Percentiles rank a stretch among this genome's conserved stretches.
phyloP scores from a whole-genome alignment of 2,113 vertebrate species.

The Larimichthys polyactis region DNA sequence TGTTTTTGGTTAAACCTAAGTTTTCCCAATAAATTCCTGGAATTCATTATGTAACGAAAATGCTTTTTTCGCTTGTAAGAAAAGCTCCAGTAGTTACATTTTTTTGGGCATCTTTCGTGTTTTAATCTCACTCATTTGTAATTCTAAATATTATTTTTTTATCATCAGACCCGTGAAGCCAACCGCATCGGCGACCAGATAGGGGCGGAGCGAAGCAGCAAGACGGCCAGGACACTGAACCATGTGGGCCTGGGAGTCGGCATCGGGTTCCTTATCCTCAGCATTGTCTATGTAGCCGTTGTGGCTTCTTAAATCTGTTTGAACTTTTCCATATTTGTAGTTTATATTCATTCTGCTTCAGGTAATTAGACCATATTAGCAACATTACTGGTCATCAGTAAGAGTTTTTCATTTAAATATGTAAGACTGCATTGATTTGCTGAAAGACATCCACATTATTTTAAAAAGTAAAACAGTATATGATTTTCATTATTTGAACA shows the following conservation, averaged over 20 bases:
- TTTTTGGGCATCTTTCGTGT: neutral
- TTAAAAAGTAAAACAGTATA: neutral
- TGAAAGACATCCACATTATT: neutral
- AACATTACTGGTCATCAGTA: neutral
- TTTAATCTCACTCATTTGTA: neutral
- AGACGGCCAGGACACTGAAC: conserved; percentile 67
- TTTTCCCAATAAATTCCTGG: no score
- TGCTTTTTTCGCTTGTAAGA: no score
- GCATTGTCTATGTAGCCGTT: neutral
- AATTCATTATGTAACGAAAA: no score
- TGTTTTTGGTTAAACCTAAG: no score
- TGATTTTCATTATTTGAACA: neutral
- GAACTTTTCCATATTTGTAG: neutral
- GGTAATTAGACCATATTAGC: conserved; percentile 13
- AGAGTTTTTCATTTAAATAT: neutral
- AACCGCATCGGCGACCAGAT: conserved; percentile 48
- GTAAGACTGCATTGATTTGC: neutral
- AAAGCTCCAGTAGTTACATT: neutral
- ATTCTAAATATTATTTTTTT: neutral
- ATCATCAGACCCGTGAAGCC: conserved; percentile 65
- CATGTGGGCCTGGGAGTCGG: conserved; percentile 68
- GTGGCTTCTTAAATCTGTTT: accelerated
- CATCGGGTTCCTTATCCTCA: accelerated
- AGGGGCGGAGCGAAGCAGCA: conserved; percentile 63
- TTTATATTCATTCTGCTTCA: neutral